Evolutionary conservation across 2,888 invertebrate genomes (phyloP), one percentile per base, ranked within the genome.

Genomic region (Athrips mouffetella): DNA sequence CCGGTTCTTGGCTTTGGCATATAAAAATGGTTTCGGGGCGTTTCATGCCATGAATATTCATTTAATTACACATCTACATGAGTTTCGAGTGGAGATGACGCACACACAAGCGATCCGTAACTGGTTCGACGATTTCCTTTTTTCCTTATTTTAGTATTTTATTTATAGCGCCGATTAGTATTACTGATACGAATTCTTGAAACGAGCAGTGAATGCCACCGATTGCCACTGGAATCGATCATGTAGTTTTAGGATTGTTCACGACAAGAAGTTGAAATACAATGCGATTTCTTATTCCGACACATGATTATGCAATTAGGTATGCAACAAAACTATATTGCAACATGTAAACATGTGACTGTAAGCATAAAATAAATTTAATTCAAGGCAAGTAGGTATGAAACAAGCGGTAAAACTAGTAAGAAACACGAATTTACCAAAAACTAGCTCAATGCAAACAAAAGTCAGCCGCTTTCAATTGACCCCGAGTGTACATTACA

Each of bases 31-130:
- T 76, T 76, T 70, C 67, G 71, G 69, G 69, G 69, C 73, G 68
- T 68, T 75, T 67, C 73, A 62, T 60, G 64, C 65, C 75, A 76
- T 81, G 77, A 83, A 83, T 83, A 80, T 79, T 80, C 73, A 80
- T 81, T 76, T 73, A 71, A 72, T 74, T 76, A 74, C 71, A 73
- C 63, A 71, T 67, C 57, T 67, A 64, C 63, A 70, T 64, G 61
- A 71, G 70, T 73, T 73, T 72, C 57, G 64, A 70, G 69, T 35
- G 33, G 27, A 45, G 45, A 76, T 81, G 81, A 83, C 76, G 76
- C 80, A 80, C 72, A 70, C 70, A 59, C 62, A 66, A 67, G 63
- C 60, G 57, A 53, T 54, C 53, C 62, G 59, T 64, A 72, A 74
- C 70, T 65, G 70, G 67, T 73, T 72, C 57, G 58, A 70, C 58